Conservation (phyloP, 2,113 vertebrate species). For the Chloropsis hardwickii region DNA sequence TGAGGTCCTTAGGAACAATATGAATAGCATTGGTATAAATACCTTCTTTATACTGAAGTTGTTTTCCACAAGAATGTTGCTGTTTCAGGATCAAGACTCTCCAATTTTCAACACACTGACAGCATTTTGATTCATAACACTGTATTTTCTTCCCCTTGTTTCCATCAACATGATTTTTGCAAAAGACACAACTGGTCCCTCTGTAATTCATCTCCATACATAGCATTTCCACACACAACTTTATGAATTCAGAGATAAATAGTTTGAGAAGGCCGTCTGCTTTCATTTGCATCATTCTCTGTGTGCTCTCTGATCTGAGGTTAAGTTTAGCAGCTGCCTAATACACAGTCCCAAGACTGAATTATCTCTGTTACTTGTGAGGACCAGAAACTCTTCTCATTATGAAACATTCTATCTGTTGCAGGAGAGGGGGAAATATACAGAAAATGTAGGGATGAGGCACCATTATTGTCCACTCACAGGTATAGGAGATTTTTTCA, state of each 20-base stretch:
- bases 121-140: not conserved
- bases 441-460: not conserved
- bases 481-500: not conserved
- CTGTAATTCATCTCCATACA: not conserved
- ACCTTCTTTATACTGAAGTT: not conserved
- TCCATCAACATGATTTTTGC: not conserved
- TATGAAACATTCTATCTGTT: not conserved
- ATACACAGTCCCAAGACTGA: not conserved
- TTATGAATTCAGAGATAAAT: not conserved
- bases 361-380: not conserved
- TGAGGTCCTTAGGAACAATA: not conserved
- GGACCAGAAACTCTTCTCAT: not conserved
- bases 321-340: conserved; percentile 1
- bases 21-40: not conserved
- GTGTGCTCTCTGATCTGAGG: not conserved
- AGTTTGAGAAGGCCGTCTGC: not conserved
- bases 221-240: not conserved
- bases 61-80: not conserved
- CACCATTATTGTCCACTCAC: not conserved
- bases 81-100: not conserved
- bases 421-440: not conserved
- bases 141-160: not conserved
- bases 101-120: not conserved
- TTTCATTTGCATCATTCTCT: conserved; percentile 23
- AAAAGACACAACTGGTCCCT: not conserved